phyloP scores from a whole-genome alignment of 2,113 vertebrate species.

The Craseonycteris thonglongyai region DNA sequence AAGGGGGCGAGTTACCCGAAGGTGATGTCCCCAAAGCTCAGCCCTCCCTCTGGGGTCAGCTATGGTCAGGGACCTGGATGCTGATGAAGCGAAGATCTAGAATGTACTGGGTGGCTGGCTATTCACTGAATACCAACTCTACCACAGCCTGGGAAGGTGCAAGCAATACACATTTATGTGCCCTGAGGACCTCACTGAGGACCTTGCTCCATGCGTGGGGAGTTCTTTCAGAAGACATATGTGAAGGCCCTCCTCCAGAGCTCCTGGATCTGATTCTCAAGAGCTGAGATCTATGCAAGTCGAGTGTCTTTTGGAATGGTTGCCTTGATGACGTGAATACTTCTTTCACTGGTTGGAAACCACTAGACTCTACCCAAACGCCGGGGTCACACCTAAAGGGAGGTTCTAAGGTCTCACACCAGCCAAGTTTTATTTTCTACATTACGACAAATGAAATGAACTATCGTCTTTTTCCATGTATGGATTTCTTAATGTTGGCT shows the following conservation, averaged over 20 bases:
- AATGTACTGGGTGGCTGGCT: neutral
- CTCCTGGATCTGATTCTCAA: neutral
- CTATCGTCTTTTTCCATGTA: too few relatives aligned
- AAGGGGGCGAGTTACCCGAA: neutral
- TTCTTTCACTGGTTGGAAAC: neutral
- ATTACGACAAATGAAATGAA: slow-evolving; percentile 48
- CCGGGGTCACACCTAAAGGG: neutral
- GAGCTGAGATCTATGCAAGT: neutral
- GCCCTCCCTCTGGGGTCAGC: neutral
- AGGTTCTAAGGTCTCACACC: neutral
- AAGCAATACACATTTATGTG: neutral
- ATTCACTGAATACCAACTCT: neutral
- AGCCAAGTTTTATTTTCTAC: neutral
- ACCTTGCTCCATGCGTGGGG: neutral
- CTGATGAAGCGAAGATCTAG: neutral
- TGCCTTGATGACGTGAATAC: neutral
- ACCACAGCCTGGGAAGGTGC: neutral
- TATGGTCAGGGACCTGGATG: neutral
- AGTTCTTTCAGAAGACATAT: neutral
- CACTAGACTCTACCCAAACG: neutral
- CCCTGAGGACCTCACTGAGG: neutral
- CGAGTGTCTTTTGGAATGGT: neutral
- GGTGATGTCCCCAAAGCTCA: neutral
- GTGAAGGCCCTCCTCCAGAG: neutral
- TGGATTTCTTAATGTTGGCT: too few relatives aligned